Evolutionary conservation across 2,113 vertebrate species (phyloP).

Genomic region (Megatriorchis doriae): DNA sequence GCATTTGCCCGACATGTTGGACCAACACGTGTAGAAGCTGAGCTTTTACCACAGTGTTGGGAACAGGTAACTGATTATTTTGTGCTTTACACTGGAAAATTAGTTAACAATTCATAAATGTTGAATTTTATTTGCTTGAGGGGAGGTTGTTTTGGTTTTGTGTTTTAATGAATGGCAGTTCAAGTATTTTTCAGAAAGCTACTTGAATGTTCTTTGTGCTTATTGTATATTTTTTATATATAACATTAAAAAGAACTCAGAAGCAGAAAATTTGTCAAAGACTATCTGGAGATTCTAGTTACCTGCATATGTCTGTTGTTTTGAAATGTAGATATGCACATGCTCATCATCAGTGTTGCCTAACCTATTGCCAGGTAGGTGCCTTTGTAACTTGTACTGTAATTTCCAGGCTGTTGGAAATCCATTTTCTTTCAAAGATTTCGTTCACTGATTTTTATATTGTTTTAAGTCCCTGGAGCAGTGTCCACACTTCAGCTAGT

Average conservation of each 20-base stretch:
- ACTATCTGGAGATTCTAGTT: not conserved
- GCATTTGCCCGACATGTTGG: slow-evolving; percentile 96
- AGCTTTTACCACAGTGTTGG: slow-evolving; percentile 97
- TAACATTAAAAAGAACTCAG: not conserved
- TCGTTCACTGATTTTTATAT: not conserved
- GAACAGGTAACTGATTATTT: slow-evolving; percentile 84
- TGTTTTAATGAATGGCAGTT: not conserved
- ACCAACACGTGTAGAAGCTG: slow-evolving; percentile 94
- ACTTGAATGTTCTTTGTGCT: not conserved
- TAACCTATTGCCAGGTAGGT: not conserved
- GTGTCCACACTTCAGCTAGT: not conserved
- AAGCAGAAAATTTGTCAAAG: not conserved
- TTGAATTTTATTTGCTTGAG: not conserved
- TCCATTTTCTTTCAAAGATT: not conserved
- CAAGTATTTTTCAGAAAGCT: not conserved
- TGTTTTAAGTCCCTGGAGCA: not conserved
- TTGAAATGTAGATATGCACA: not conserved
- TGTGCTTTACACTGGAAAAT: not conserved
- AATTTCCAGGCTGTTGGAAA: not conserved
- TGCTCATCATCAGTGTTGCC: not conserved
- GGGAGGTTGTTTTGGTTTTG: not conserved
- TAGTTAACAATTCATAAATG: not conserved
- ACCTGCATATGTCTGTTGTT: not conserved
- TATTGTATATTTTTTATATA: not conserved
- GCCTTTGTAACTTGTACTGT: not conserved